Evolutionary conservation across 2,797 vertebrate species (phyloP).

Genomic region (Staurois parvus): DNA sequence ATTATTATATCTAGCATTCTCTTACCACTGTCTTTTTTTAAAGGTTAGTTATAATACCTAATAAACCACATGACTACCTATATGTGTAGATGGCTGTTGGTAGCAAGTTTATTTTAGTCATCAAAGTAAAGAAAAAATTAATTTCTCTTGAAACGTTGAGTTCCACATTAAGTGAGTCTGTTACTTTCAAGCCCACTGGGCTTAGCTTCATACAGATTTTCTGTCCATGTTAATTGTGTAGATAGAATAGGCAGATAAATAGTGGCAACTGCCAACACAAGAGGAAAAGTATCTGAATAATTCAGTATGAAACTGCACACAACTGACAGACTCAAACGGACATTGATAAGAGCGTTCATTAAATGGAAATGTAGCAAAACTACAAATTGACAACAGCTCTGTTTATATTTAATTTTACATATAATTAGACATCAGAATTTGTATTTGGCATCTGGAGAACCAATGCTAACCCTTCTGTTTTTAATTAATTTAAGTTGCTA

Average conservation of each 20-base stretch:
- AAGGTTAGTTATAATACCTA: too few relatives aligned
- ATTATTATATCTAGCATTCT: too few relatives aligned
- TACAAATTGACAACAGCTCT: neutral
- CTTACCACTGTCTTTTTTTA: too few relatives aligned
- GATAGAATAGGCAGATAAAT: constrained; percentile 4
- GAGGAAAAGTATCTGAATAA: constrained; percentile 5
- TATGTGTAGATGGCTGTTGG: too few relatives aligned
- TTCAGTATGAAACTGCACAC: neutral
- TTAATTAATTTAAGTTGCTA: constrained; percentile 17
- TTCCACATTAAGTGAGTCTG: neutral
- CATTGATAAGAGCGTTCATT: neutral
- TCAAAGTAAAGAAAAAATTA: neutral
- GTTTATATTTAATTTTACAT: constrained; percentile 30
- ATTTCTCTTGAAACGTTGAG: neutral
- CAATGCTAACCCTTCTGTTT: neutral
- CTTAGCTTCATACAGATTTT: neutral
- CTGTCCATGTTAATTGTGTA: neutral
- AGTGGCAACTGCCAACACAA: neutral
- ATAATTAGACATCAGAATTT: constrained; percentile 27
- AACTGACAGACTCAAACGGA: neutral
- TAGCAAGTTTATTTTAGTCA: neutral
- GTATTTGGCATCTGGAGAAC: constrained; percentile 3
- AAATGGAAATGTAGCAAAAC: neutral
- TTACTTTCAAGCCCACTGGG: neutral
- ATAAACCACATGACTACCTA: too few relatives aligned